Evolutionary conservation across 2,113 vertebrate genomes (phyloP).

Genomic region (Osmerus eperlanus): DNA sequence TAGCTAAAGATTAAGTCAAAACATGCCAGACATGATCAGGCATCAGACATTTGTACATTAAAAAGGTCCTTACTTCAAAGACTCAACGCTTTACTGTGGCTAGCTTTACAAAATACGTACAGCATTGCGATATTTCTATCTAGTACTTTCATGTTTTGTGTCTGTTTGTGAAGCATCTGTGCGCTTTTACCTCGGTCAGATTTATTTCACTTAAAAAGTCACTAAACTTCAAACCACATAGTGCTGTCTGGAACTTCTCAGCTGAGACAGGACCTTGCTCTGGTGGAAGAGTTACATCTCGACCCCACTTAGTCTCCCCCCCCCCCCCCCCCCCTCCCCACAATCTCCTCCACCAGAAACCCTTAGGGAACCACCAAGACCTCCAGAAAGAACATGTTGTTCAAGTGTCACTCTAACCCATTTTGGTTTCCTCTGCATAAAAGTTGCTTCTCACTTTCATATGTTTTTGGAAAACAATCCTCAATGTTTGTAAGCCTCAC

Average conservation of each 20-base stretch:
- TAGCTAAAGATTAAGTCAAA: background rate
- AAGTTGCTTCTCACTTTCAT: background rate
- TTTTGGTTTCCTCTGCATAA: background rate
- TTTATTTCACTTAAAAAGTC: background rate
- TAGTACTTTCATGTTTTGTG: background rate
- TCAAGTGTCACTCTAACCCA: background rate
- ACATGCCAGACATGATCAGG: too few relatives aligned
- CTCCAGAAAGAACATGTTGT: background rate
- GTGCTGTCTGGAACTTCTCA: background rate
- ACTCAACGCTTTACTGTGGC: background rate
- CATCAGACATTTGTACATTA: background rate
- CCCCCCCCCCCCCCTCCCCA: background rate
- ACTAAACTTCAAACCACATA: background rate
- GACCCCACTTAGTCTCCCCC: conserved; percentile 2
- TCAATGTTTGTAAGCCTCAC: background rate
- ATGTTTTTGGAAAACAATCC: conserved; percentile 2
- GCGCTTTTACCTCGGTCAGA: background rate
- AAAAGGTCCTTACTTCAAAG: background rate
- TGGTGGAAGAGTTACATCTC: background rate
- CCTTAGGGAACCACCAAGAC: background rate
- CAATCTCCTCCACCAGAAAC: background rate
- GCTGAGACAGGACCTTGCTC: background rate
- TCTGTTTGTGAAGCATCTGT: background rate
- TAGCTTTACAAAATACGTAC: too few relatives aligned
- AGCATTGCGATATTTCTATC: too few relatives aligned